phyloP scores from a whole-genome alignment of 2,888 invertebrate genomes.

The Chromoteleia sp. region DNA sequence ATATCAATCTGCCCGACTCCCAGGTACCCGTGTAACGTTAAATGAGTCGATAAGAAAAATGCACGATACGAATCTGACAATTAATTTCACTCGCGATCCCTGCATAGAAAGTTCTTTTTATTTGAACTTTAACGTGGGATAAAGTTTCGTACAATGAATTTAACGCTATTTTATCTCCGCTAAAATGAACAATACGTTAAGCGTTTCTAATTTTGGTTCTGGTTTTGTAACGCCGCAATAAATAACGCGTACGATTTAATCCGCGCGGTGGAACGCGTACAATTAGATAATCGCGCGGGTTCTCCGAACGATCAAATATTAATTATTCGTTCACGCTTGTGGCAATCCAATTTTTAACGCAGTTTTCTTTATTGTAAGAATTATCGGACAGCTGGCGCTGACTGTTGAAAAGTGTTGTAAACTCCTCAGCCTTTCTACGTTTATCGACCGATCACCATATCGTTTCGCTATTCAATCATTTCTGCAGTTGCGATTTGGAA shows the following conservation, averaged over 20 bases:
- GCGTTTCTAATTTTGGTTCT: constrained; percentile 1
- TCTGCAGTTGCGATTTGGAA: no score
- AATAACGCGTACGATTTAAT: not conserved
- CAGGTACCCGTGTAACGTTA: constrained; percentile 41
- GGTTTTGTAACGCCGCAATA: not conserved
- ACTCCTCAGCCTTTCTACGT: not conserved
- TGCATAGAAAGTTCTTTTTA: constrained; percentile 9
- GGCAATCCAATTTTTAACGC: no score
- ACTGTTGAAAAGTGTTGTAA: constrained; percentile 6
- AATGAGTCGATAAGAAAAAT: constrained; percentile 49
- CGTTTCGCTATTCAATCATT: no score
- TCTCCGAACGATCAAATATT: no score
- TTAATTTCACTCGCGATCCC: constrained; percentile 28
- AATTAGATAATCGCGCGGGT: no score
- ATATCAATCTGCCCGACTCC: constrained; percentile 34
- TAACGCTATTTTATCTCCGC: constrained; percentile 1
- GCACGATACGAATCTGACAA: constrained; percentile 37
- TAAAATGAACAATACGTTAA: not conserved
- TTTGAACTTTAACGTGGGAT: not conserved
- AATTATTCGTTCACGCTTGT: no score
- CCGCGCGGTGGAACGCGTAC: no score
- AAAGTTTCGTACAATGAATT: constrained; percentile 5
- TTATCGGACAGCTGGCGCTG: constrained; percentile 5
- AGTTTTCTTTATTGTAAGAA: not conserved
- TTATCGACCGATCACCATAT: not conserved